Conservation (phyloP, 1,140 invertebrate species). For the Calliopsis andreniformis region DNA sequence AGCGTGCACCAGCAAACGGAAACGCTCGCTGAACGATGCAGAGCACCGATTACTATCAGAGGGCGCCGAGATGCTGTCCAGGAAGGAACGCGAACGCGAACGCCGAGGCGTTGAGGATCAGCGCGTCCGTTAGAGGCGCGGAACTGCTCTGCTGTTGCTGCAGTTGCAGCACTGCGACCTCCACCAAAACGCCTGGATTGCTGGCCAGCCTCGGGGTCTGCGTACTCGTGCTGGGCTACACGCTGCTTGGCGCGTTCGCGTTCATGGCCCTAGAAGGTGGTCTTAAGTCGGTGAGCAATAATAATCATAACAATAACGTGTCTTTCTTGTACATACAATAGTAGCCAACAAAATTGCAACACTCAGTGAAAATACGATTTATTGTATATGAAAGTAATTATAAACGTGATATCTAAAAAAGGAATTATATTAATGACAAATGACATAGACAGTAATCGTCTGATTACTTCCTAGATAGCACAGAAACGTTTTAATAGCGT, state of each 20-base stretch:
- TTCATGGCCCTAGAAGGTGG: constrained; percentile 94
- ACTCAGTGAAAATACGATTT: too few relatives aligned
- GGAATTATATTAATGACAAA: too few relatives aligned
- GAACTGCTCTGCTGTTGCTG: constrained; percentile 77
- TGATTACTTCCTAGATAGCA: too few relatives aligned
- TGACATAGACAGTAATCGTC: too few relatives aligned
- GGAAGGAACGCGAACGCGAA: constrained; percentile 66
- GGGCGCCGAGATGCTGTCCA: constrained; percentile 75
- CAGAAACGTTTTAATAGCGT: too few relatives aligned
- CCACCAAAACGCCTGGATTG: constrained; percentile 78
- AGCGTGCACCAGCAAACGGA: too few relatives aligned
- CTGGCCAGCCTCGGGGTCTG: constrained; percentile 87
- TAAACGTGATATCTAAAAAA: too few relatives aligned
- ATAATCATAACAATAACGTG: too few relatives aligned
- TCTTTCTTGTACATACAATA: too few relatives aligned
- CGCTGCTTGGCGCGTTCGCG: constrained; percentile 94
- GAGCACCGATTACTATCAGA: constrained; percentile 75
- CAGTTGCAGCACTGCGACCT: constrained; percentile 74
- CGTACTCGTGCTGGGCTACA: constrained; percentile 93
- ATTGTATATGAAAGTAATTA: too few relatives aligned
- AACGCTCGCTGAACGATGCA: constrained; percentile 69
- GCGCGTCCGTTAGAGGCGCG: constrained; percentile 67
- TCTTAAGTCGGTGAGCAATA: constrained; percentile 72
- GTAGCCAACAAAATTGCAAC: too few relatives aligned
- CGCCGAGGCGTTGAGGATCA: constrained; percentile 64